Conservation (phyloP, 2,888 invertebrate genomes). For the Pollenia amentaria region DNA sequence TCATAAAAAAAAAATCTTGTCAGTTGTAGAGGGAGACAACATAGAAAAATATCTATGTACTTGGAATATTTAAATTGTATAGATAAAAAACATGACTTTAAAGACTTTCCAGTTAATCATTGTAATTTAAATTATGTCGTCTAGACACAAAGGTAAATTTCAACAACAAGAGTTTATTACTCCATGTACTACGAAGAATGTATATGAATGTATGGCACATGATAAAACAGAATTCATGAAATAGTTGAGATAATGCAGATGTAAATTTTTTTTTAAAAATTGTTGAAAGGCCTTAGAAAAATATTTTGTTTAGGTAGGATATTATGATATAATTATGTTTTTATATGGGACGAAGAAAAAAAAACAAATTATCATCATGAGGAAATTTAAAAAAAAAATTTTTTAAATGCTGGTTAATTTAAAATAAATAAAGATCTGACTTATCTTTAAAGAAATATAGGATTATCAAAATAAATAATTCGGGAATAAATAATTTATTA, state of each 20-base stretch:
- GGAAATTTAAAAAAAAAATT: no score
- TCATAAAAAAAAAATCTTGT: slow-evolving; percentile 36
- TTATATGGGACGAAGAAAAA: no score
- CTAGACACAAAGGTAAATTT: slow-evolving; percentile 22
- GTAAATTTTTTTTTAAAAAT: not conserved
- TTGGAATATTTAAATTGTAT: not conserved
- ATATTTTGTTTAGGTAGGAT: no score
- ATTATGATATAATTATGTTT: no score
- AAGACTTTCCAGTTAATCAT: slow-evolving; percentile 51
- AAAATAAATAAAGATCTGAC: no score
- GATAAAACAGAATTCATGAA: not conserved
- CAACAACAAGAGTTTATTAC: not conserved
- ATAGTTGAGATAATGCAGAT: not conserved
- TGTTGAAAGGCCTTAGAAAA: no score
- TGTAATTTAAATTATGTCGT: slow-evolving; percentile 50
- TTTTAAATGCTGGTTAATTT: no score
- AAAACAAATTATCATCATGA: no score
- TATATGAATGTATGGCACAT: no score
- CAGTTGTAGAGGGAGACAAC: not conserved
- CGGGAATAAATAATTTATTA: no score
- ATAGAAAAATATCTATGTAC: not conserved
- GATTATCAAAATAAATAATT: no score
- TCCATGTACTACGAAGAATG: not conserved
- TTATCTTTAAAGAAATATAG: no score
- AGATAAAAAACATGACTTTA: slow-evolving; percentile 18